Conservation (phyloP, 2,888 invertebrate species). For the Smittia aterrima region DNA sequence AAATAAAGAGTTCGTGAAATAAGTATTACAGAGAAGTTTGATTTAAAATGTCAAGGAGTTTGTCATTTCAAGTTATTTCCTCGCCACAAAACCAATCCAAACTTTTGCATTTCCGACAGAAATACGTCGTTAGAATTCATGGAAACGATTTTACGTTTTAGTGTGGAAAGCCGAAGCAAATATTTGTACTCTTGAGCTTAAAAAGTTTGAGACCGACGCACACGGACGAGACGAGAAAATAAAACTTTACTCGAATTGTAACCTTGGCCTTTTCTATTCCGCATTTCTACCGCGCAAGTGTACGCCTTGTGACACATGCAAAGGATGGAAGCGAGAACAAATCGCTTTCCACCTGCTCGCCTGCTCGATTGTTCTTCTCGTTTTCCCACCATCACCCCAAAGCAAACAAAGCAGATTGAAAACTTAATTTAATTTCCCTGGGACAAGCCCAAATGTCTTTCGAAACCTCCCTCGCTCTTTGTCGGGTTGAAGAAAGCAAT, state of each 20-base stretch:
- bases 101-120: neutral
- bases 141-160: neutral
- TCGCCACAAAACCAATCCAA: too few species aligned
- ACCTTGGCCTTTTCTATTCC: conserved; percentile 12
- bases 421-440: neutral
- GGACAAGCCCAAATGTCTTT: too few species aligned
- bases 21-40: too few species aligned
- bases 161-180: neutral
- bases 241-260: conserved; percentile 10
- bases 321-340: neutral
- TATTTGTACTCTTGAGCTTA: neutral
- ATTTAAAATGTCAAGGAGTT: too few species aligned
- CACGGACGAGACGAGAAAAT: neutral
- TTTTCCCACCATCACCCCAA: neutral
- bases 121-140: neutral
- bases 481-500: too few species aligned
- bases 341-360: neutral
- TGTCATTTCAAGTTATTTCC: too few species aligned
- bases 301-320: neutral
- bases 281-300: neutral
- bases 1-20: too few species aligned
- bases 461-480: too few species aligned
- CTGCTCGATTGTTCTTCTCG: neutral
- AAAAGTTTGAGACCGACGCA: neutral
- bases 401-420: neutral